Conservation (phyloP, 2,888 invertebrate genomes). For the Chrysomela aeneicollis region DNA sequence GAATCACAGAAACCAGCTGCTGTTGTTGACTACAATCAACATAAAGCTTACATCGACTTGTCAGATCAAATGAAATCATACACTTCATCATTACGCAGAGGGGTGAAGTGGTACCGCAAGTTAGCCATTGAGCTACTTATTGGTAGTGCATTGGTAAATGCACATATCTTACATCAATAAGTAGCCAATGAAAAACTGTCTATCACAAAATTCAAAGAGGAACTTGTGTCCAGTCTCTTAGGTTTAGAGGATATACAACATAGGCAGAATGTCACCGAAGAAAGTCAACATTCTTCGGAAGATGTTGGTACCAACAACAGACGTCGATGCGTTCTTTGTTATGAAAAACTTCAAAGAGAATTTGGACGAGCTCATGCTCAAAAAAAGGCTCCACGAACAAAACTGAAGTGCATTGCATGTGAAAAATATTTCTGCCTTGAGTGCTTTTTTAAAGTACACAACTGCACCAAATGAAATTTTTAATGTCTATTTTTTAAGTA, state of each 20-base stretch:
- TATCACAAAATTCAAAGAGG: constrained; percentile 20
- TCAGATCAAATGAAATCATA: constrained; percentile 48
- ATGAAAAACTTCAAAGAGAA: constrained; percentile 10
- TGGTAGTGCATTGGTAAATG: constrained; percentile 42
- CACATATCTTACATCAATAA: constrained; percentile 37
- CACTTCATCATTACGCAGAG: constrained; percentile 43
- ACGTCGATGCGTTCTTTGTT: constrained; percentile 12
- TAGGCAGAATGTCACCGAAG: background rate
- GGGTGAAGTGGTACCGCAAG: constrained; percentile 49
- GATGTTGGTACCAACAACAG: constrained; percentile 7
- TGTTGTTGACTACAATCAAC: constrained; percentile 46
- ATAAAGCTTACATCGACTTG: constrained; percentile 46
- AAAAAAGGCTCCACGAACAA: constrained; percentile 14
- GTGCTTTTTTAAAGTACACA: constrained; percentile 12
- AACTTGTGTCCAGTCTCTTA: constrained; percentile 7
- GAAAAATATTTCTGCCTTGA: constrained; percentile 18
- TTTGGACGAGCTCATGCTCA: constrained; percentile 7
- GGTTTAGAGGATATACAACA: background rate
- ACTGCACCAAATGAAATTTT: too few relatives aligned
- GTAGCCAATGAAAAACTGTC: constrained; percentile 37
- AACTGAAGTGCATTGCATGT: constrained; percentile 16
- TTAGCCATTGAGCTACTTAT: constrained; percentile 45
- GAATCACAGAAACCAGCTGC: constrained; percentile 39
- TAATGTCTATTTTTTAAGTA: too few relatives aligned
- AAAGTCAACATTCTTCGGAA: constrained; percentile 2